Conservation (phyloP, 2,113 vertebrate species). For the Saguinus midas region DNA sequence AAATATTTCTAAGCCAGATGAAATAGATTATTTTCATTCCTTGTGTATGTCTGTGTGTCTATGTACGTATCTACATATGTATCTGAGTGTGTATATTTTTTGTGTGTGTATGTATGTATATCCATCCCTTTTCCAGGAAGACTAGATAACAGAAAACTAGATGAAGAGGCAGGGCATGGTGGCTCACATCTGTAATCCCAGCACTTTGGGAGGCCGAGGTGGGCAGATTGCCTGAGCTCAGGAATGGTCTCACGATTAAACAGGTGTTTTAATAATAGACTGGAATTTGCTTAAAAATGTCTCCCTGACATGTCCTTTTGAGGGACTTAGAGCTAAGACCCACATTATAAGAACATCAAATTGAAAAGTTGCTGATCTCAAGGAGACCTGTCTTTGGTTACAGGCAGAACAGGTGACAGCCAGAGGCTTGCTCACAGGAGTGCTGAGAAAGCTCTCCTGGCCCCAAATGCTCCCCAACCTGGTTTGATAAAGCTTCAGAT, state of each 20-base stretch:
- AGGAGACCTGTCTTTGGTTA: background rate
- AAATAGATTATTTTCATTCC: background rate
- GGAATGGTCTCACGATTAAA: conserved; percentile 45
- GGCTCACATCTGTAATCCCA: no score
- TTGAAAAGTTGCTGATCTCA: background rate
- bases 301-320: conserved; percentile 12
- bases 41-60: background rate
- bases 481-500: background rate
- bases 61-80: rapidly evolving
- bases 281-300: conserved; percentile 54
- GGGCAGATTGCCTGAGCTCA: background rate
- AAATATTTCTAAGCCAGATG: background rate
- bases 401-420: background rate
- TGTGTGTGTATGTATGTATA: background rate
- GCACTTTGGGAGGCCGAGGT: no score
- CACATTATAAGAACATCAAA: conserved; percentile 3
- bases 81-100: rapidly evolving
- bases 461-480: rapidly evolving
- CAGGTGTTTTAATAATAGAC: conserved; percentile 65
- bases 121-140: background rate
- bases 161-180: background rate
- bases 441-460: background rate
- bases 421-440: rapidly evolving
- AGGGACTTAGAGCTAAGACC: conserved; percentile 26
- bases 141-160: background rate